Evolutionary conservation across 2,888 invertebrate species (phyloP).

Genomic region (Arrhopalites spinosus): DNA sequence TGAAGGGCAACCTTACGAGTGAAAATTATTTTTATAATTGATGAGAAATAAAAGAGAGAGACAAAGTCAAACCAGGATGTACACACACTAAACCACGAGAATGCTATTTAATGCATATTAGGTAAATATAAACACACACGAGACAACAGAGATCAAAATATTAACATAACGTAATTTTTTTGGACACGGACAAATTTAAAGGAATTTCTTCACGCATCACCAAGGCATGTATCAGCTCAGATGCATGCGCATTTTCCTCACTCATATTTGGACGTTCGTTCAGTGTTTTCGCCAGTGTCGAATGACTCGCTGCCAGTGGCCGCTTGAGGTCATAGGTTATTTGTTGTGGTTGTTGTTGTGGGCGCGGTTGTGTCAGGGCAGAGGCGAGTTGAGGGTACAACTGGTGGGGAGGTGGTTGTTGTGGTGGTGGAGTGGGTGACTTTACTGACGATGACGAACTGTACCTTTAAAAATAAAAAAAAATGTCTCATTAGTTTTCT

Average conservation of each 20-base stretch:
- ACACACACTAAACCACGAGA: conserved; percentile 42
- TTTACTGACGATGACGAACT: conserved; percentile 42
- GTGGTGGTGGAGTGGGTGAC: conserved; percentile 61
- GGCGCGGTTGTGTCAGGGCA: conserved; percentile 63
- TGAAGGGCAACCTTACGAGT: too few species aligned
- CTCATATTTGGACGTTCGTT: conserved; percentile 93
- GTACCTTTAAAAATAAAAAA: conserved; percentile 39
- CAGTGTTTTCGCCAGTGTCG: conserved; percentile 84
- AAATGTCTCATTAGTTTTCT: too few species aligned
- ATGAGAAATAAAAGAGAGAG: background rate
- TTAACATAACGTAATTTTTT: conserved; percentile 45
- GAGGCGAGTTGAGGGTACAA: conserved; percentile 58
- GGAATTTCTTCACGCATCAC: conserved; percentile 71
- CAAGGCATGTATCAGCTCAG: conserved; percentile 89
- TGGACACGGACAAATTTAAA: conserved; percentile 44
- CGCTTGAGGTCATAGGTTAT: conserved; percentile 33
- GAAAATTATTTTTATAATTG: too few species aligned
- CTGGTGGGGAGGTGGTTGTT: conserved; percentile 62
- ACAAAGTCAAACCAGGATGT: background rate
- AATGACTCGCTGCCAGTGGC: conserved; percentile 58
- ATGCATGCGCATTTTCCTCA: conserved; percentile 87
- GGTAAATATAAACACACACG: conserved; percentile 39
- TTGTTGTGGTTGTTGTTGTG: conserved; percentile 21
- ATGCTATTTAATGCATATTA: conserved; percentile 34
- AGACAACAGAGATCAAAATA: conserved; percentile 43